A percentile compares a stretch with the other conserved stretches of the same genome.
Conservation (phyloP, 2,888 invertebrate species). For the Dasypogon diadema region DNA sequence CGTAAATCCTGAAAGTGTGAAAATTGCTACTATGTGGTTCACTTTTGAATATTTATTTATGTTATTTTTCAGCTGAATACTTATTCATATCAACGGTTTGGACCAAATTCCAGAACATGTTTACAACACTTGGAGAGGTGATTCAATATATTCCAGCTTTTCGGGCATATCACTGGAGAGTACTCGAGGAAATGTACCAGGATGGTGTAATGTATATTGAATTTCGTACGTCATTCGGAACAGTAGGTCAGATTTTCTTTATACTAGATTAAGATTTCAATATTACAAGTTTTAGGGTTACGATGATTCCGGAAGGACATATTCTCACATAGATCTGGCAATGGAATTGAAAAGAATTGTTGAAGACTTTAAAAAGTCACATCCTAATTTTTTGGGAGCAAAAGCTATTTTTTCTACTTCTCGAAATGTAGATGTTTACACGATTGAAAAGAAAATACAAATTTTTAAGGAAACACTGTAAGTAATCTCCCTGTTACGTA, state of each 20-base stretch:
- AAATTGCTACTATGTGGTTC: too few species aligned
- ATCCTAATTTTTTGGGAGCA: constrained; percentile 73
- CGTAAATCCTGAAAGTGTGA: constrained; percentile 69
- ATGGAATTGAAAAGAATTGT: constrained; percentile 65
- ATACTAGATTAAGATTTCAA: not conserved
- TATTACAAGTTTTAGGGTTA: constrained; percentile 66
- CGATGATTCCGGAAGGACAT: constrained; percentile 71
- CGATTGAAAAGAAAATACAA: constrained; percentile 58
- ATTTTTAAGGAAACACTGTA: constrained; percentile 62
- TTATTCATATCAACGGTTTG: constrained; percentile 67
- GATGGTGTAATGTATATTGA: constrained; percentile 77
- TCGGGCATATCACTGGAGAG: constrained; percentile 71
- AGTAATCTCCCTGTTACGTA: constrained; percentile 55
- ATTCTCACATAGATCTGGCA: constrained; percentile 69
- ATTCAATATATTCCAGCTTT: constrained; percentile 71
- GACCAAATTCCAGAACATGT: constrained; percentile 70
- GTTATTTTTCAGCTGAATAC: constrained; percentile 66
- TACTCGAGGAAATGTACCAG: constrained; percentile 71
- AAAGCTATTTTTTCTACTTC: constrained; percentile 71
- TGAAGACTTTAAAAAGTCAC: constrained; percentile 69
- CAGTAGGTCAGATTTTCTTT: constrained; percentile 57
- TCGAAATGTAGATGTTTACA: constrained; percentile 57
- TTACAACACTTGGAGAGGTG: constrained; percentile 69
- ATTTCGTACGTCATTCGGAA: constrained; percentile 66
- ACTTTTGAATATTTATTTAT: too few species aligned